phyloP scores from a whole-genome alignment of 2,888 invertebrate species.

The Chirona hameri region DNA sequence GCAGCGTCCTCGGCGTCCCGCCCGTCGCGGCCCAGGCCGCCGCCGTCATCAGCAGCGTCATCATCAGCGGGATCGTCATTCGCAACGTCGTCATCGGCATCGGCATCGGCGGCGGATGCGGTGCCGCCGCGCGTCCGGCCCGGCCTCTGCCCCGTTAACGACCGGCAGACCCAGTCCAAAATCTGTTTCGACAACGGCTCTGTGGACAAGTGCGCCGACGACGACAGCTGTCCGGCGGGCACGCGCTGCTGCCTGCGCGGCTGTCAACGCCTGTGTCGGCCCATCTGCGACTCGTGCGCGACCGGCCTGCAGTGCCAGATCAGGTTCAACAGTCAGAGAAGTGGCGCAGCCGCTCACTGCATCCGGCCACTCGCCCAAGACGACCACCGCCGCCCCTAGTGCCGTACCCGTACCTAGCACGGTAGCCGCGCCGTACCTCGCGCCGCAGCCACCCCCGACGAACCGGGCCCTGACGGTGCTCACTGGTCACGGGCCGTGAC shows the following conservation, averaged over 20 bases:
- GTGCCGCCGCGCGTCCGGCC: not conserved
- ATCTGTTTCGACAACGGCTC: not conserved
- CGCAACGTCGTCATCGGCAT: not conserved
- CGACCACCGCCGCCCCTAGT: too few relatives aligned
- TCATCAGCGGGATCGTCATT: too few relatives aligned
- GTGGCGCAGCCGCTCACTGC: too few relatives aligned
- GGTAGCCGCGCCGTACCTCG: too few relatives aligned
- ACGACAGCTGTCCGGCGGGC: not conserved
- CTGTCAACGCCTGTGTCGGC: not conserved
- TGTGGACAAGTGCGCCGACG: not conserved
- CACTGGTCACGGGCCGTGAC: too few relatives aligned
- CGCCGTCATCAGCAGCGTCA: not conserved
- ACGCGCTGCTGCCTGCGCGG: not conserved
- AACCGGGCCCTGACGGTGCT: too few relatives aligned
- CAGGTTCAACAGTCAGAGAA: too few relatives aligned
- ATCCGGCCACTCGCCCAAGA: too few relatives aligned
- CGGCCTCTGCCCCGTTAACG: constrained; percentile 1
- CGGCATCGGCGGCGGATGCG: not conserved
- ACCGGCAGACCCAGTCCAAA: not conserved
- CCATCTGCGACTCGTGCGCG: not conserved
- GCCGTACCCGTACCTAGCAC: too few relatives aligned
- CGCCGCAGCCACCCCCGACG: too few relatives aligned
- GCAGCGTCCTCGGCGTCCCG: too few relatives aligned
- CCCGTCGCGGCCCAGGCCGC: not conserved
- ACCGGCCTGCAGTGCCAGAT: not conserved